phyloP scores from a whole-genome alignment of 2,888 invertebrate species.

The Brachyptera putata region DNA sequence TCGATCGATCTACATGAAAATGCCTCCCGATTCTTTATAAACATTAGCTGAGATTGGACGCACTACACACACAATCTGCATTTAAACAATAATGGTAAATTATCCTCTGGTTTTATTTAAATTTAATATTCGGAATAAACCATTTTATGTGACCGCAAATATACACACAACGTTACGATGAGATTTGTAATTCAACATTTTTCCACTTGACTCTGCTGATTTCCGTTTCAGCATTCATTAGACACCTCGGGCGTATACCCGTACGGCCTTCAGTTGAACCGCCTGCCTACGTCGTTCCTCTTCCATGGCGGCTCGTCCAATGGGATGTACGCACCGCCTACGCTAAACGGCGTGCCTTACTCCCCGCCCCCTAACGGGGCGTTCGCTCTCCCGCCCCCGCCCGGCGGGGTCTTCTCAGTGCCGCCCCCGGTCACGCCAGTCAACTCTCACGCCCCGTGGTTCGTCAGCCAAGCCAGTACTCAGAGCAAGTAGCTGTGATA shows the following conservation, averaged over 20 bases:
- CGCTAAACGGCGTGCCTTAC: slow-evolving; percentile 4
- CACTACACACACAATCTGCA: no score
- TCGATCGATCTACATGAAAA: no score
- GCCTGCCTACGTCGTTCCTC: neutral
- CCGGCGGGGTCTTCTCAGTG: neutral
- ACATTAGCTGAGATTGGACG: no score
- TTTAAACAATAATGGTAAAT: no score
- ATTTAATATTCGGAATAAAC: no score
- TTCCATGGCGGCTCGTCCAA: neutral
- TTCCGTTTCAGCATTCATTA: neutral
- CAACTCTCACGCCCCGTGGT: neutral
- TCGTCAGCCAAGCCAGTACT: no score
- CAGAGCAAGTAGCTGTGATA: neutral
- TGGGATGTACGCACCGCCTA: neutral
- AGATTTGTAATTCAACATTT: no score
- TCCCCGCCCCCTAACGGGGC: neutral
- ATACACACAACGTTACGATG: no score
- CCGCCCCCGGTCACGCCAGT: neutral
- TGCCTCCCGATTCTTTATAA: no score
- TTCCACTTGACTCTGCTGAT: neutral
- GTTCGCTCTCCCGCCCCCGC: slow-evolving; percentile 4
- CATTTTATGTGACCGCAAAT: no score
- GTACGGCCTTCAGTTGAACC: neutral
- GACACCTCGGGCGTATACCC: neutral
- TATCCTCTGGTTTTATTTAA: no score